phyloP scores from a whole-genome alignment of 2,888 invertebrate genomes.

The Apodemia mormo region DNA sequence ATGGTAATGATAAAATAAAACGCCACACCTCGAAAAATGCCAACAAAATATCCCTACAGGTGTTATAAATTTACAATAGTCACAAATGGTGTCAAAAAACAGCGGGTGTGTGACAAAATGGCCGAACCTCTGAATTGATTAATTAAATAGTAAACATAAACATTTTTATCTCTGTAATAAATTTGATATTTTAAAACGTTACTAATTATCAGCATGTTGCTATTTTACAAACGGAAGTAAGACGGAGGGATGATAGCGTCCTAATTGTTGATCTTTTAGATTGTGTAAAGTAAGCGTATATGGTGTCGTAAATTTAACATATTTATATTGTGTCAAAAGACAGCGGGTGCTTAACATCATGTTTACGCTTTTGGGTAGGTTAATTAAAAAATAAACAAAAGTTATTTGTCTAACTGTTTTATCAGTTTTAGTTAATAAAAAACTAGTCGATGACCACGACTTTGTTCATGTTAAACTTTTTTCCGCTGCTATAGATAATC shows the following conservation, averaged over 20 bases:
- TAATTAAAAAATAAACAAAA: slow-evolving; percentile 8
- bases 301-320: slow-evolving; percentile 1
- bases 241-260: background rate
- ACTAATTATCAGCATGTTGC: background rate
- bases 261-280: slow-evolving; percentile 5
- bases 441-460: too few relatives aligned
- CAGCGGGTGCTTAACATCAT: background rate
- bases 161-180: background rate
- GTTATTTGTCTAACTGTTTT: background rate
- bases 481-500: too few relatives aligned
- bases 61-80: slow-evolving; percentile 1
- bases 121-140: background rate
- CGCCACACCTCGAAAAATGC: background rate
- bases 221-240: background rate
- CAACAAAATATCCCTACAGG: background rate
- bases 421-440: background rate
- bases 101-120: slow-evolving; percentile 5
- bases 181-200: background rate
- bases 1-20: background rate
- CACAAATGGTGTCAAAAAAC: slow-evolving; percentile 3
- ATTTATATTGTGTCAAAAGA: slow-evolving; percentile 6
- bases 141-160: background rate
- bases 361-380: background rate
- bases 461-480: too few relatives aligned
- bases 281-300: background rate